phyloP scores from a whole-genome alignment of 2,888 invertebrate genomes.

The Ashinkailepas kermadecensis region DNA sequence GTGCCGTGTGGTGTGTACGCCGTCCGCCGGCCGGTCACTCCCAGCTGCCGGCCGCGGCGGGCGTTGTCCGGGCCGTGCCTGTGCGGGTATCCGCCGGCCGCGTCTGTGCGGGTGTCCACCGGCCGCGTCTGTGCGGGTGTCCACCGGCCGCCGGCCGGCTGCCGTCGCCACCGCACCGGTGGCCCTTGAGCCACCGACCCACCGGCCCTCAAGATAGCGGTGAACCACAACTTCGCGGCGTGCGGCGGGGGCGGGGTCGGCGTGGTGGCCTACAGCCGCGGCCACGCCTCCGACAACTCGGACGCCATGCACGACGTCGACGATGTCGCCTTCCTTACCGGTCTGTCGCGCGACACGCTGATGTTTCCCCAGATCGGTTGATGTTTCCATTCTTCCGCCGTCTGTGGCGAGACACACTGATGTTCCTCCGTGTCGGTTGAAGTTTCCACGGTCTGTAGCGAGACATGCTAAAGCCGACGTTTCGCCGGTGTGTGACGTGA shows the following conservation, averaged over 20 bases:
- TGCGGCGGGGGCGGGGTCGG: neutral
- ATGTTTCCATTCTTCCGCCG: no score
- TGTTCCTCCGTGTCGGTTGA: no score
- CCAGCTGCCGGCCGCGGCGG: no score
- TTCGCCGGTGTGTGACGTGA: no score
- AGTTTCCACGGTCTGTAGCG: no score
- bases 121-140: neutral
- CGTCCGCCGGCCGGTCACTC: neutral
- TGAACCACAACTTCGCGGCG: neutral
- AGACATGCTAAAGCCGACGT: no score
- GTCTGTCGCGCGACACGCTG: conserved; percentile 22
- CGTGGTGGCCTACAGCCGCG: neutral
- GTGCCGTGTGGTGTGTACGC: no score
- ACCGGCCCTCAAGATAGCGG: neutral
- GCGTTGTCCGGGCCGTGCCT: neutral
- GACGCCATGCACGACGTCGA: conserved; percentile 34
- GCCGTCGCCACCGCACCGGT: neutral
- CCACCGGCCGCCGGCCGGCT: neutral
- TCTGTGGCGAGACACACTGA: no score
- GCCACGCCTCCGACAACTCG: conserved; percentile 26
- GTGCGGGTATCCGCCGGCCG: neutral
- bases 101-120: neutral
- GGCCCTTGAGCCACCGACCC: neutral
- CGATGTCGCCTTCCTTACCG: conserved; percentile 34
- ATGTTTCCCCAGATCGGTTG: neutral